Evolutionary conservation across 2,113 vertebrate genomes (phyloP).

Genomic region (Seriola aureovittata): DNA sequence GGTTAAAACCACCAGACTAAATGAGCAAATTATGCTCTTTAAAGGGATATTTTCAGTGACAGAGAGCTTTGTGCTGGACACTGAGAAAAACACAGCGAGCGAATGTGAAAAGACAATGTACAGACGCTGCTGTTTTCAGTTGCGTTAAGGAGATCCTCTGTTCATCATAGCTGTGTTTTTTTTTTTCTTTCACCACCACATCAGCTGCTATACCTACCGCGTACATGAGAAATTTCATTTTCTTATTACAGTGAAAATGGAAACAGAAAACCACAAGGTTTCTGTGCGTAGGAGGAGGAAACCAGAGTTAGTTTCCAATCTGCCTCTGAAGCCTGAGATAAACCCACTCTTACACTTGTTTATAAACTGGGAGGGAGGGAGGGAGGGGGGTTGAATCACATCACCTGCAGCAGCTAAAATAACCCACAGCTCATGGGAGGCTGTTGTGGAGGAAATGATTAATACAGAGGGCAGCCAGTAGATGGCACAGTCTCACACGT

Average conservation of each 20-base stretch:
- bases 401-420: conserved; percentile 52
- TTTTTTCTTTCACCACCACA: neutral
- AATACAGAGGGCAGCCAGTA: conserved; percentile 50
- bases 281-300: conserved; percentile 68
- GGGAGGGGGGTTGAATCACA: neutral
- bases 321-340: conserved; percentile 59
- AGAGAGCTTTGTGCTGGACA: neutral
- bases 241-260: conserved; percentile 62
- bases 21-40: conserved; percentile 57
- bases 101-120: too few species aligned
- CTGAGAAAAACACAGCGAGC: neutral
- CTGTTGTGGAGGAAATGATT: conserved; percentile 1
- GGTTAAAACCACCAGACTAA: conserved; percentile 59
- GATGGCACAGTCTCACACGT: conserved; percentile 54
- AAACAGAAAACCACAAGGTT: conserved; percentile 68
- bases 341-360: conserved; percentile 53
- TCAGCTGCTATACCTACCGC: neutral
- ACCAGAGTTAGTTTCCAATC: conserved; percentile 70
- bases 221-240: conserved; percentile 1
- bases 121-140: neutral
- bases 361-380: conserved; percentile 32
- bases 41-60: conserved; percentile 30
- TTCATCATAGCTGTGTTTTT: conserved; percentile 1
- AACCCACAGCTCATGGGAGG: conserved; percentile 36
- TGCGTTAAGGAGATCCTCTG: neutral